Evolutionary conservation across 2,797 vertebrate species (phyloP), one percentile per base, ranked within the genome.

Genomic region (Helicolenus hilgendorfi): DNA sequence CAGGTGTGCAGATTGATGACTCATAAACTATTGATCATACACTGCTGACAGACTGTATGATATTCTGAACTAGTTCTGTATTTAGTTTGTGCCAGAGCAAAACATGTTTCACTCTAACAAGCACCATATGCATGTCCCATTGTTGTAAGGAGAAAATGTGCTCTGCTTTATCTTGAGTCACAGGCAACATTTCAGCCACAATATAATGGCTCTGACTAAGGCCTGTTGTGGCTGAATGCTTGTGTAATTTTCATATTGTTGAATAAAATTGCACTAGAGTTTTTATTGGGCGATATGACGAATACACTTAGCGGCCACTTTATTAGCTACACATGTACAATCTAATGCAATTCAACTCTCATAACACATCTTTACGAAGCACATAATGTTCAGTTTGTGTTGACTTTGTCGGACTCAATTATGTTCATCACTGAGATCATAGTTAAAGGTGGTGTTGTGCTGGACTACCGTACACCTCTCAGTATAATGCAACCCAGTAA

Each of bases 1-100:
- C 87, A 89, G 86, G 88, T 92, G 79, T 83, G 8, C 55, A 11
- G 18, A 65, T 41, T 56, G 45, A 24, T 35, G 31, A 31, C 45
- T 79, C n/a, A 3, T 11, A 72, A 73, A 72, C 62, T 26, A 35
- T 75, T 75, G 72, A 65, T 82, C 65, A 38, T 9, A 65, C 11
- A 18, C 55, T 22, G 59, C 11, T 71, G 56, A 31, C 29, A 65
- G 60, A 31, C 33, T 68, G 18, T 74, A 7, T 27, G 7, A 20
- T 49, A 27, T 15, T 56, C 4, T 60, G 11, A 71, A 69, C 11
- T 24, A 10, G 13, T 11, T 9, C 58, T 83, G 62, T 31, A 24
- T 71, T 69, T 55, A 69, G 26, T 58, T 4, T 38, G 15, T 62
- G 56, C n/a, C 56, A 69, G 26, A 76, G 55, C 2, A 45, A 64